A percentile compares a stretch with the other conserved stretches of the same genome.
phyloP scores from a whole-genome alignment of 2,113 vertebrate genomes.

The Elgaria multicarinata region DNA sequence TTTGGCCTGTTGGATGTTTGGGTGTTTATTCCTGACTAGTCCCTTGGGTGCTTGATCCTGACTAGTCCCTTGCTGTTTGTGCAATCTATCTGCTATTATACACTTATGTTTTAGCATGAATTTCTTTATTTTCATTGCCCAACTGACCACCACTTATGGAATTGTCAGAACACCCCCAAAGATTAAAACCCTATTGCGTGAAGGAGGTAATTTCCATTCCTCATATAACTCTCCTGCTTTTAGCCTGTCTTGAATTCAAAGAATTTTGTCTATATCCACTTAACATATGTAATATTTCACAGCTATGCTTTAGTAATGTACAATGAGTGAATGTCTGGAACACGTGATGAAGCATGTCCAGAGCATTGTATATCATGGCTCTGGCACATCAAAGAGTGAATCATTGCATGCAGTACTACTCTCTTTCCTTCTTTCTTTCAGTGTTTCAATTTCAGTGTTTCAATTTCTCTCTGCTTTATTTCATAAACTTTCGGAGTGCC shows the following conservation, averaged over 20 bases:
- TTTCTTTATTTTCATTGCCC: neutral
- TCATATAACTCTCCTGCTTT: neutral
- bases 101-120: neutral
- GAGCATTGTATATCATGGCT: neutral
- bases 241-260: neutral
- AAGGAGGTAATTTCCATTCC: neutral
- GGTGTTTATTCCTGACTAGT: neutral
- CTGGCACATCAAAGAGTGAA: neutral
- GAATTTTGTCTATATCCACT: neutral
- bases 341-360: neutral
- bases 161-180: neutral
- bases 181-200: neutral
- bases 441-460: neutral
- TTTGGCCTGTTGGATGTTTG: neutral
- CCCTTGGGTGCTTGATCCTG: neutral
- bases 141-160: neutral
- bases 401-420: neutral
- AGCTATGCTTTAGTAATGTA: neutral
- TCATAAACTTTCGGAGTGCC: constrained; percentile 62
- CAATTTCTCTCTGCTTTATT: constrained; percentile 6
- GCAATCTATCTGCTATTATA: neutral
- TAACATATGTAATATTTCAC: neutral
- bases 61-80: neutral
- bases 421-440: neutral
- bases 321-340: neutral